Evolutionary conservation across 2,797 vertebrate species (phyloP).

Genomic region (Cyclopterus lumpus): DNA sequence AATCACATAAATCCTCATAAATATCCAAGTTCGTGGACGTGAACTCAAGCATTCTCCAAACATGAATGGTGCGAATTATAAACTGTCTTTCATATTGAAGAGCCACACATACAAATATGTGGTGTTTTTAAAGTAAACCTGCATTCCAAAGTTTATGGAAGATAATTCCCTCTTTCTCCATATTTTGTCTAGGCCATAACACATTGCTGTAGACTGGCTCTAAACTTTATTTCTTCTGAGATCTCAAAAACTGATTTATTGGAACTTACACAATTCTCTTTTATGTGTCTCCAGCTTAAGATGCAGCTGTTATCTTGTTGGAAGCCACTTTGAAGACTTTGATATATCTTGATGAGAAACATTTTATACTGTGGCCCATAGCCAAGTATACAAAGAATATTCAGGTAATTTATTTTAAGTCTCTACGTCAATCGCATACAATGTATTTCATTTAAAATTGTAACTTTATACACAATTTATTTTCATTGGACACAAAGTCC

Average conservation of each 20-base stretch:
- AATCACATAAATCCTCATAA: constrained; percentile 64
- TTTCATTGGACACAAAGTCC: background rate
- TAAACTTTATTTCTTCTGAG: constrained; percentile 19
- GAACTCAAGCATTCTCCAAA: constrained; percentile 32
- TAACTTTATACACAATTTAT: background rate
- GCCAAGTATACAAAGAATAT: background rate
- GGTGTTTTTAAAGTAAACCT: constrained; percentile 30
- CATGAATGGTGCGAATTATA: constrained; percentile 43
- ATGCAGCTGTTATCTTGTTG: constrained; percentile 3
- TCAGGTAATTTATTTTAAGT: background rate
- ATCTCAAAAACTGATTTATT: constrained; percentile 39
- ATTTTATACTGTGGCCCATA: background rate
- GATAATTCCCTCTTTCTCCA: constrained; percentile 50
- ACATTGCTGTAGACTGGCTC: constrained; percentile 35
- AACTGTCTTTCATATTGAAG: constrained; percentile 28
- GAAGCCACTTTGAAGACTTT: background rate
- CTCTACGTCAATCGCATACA: background rate
- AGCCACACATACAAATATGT: background rate
- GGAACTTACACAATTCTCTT: constrained; percentile 1
- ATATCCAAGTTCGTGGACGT: constrained; percentile 47
- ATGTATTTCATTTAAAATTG: background rate
- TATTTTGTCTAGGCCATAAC: constrained; percentile 47
- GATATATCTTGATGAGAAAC: background rate
- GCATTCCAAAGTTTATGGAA: constrained; percentile 71
- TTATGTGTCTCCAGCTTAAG: constrained; percentile 17